phyloP scores from a whole-genome alignment of 1,140 invertebrate species.

The Sitodiplosis mosellana region DNA sequence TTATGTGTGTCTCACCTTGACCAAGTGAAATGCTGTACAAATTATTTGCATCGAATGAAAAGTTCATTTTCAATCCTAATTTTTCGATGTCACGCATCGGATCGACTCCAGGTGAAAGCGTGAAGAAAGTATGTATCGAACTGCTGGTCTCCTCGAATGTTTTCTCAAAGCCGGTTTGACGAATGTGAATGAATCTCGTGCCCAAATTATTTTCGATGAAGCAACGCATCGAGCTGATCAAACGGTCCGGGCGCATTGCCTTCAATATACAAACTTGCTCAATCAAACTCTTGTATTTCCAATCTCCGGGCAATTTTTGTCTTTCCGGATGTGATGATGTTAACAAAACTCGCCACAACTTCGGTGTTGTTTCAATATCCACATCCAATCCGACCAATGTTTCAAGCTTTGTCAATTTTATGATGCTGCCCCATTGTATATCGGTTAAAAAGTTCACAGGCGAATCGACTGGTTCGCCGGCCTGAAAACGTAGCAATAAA shows the following conservation, averaged over 20 bases:
- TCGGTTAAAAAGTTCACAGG: constrained; percentile 75
- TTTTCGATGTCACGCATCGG: constrained; percentile 78
- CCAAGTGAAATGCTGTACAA: constrained; percentile 87
- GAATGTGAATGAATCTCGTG: constrained; percentile 56
- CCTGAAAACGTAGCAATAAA: constrained; percentile 71
- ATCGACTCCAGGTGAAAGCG: constrained; percentile 87
- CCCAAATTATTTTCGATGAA: constrained; percentile 77
- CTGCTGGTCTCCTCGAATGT: constrained; percentile 74
- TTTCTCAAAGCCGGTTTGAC: constrained; percentile 59
- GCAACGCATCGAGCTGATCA: constrained; percentile 42
- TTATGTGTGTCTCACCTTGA: no score
- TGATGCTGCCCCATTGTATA: constrained; percentile 74
- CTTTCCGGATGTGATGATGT: constrained; percentile 81
- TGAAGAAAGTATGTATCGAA: constrained; percentile 82
- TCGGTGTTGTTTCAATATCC: constrained; percentile 83
- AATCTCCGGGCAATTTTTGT: constrained; percentile 89
- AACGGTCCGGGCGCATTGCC: constrained; percentile 72
- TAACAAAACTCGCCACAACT: constrained; percentile 83
- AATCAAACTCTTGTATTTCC: constrained; percentile 81
- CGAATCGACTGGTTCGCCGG: constrained; percentile 38
- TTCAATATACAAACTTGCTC: constrained; percentile 85
- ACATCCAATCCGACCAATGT: constrained; percentile 81
- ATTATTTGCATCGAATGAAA: constrained; percentile 57
- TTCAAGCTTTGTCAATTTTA: constrained; percentile 55
- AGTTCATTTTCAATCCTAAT: constrained; percentile 57